A percentile compares a stretch with the other conserved stretches of the same genome.
Conservation (phyloP, 2,888 invertebrate genomes). For the Rambutsinella grinnellia region DNA sequence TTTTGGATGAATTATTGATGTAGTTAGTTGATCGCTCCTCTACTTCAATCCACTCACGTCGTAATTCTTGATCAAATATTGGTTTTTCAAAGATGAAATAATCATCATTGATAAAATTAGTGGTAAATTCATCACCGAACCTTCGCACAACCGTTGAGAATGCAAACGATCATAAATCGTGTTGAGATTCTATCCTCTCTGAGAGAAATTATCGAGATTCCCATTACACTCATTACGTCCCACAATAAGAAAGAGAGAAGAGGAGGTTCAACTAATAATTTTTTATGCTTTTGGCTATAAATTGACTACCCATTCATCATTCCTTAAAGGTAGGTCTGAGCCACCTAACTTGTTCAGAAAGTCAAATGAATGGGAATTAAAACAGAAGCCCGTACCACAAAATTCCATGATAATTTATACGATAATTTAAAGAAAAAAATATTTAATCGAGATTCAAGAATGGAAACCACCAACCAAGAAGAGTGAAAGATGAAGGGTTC, state of each 20-base stretch:
- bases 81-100: slow-evolving; percentile 27
- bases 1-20: not conserved
- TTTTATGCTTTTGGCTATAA: slow-evolving; percentile 51
- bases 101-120: slow-evolving; percentile 38
- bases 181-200: not conserved
- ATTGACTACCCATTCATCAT: slow-evolving; percentile 57
- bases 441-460: too few relatives aligned
- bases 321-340: slow-evolving; percentile 43
- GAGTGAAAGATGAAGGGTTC: slow-evolving; percentile 2
- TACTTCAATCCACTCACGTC: not conserved
- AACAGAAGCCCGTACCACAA: too few relatives aligned
- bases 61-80: slow-evolving; percentile 35
- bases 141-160: slow-evolving; percentile 32
- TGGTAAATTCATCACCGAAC: slow-evolving; percentile 27
- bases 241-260: not conserved
- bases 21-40: not conserved
- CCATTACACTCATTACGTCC: not conserved
- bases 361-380: too few relatives aligned
- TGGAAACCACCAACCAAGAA: slow-evolving; percentile 48
- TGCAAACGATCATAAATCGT: slow-evolving; percentile 51
- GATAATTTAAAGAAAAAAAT: too few relatives aligned
- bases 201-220: not conserved
- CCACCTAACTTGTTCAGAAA: too few relatives aligned
- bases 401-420: too few relatives aligned
- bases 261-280: slow-evolving; percentile 44